Conservation (phyloP, 2,797 vertebrate genomes). For the Liparis tanakae region DNA sequence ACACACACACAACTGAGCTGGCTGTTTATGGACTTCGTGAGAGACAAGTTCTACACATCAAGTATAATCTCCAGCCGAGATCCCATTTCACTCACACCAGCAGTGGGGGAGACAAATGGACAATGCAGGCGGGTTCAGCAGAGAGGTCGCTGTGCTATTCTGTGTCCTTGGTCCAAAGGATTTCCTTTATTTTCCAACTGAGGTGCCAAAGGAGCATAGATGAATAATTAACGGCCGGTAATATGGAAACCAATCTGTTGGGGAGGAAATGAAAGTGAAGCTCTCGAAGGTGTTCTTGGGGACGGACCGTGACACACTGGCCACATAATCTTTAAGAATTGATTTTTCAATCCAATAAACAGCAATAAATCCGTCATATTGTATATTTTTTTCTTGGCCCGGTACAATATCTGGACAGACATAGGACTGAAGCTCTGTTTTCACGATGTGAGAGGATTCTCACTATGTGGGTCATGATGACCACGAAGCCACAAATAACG, state of each 20-base stretch:
- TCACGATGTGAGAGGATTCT: not conserved
- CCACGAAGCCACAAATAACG: not conserved
- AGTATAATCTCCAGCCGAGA: slow-evolving; percentile 70
- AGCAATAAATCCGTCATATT: slow-evolving; percentile 27
- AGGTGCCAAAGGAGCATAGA: slow-evolving; percentile 63
- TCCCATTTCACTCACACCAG: slow-evolving; percentile 67
- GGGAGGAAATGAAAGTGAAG: slow-evolving; percentile 78
- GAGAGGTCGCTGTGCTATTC: slow-evolving; percentile 68
- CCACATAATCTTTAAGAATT: slow-evolving; percentile 59
- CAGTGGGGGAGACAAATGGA: slow-evolving; percentile 64
- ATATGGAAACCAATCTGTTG: slow-evolving; percentile 79
- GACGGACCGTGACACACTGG: slow-evolving; percentile 45
- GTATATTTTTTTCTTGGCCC: slow-evolving; percentile 15
- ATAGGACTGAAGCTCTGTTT: slow-evolving; percentile 15
- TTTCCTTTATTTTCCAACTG: slow-evolving; percentile 75
- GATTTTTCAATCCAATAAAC: slow-evolving; percentile 68
- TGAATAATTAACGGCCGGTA: slow-evolving; percentile 81
- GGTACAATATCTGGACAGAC: slow-evolving; percentile 18
- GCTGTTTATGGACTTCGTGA: slow-evolving; percentile 54
- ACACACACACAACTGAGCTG: slow-evolving; percentile 47
- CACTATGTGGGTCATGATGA: not conserved
- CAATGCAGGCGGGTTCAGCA: slow-evolving; percentile 70
- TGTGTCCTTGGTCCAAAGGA: slow-evolving; percentile 64
- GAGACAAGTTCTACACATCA: slow-evolving; percentile 71
- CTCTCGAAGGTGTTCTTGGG: slow-evolving; percentile 54